Percentiles rank a stretch among this genome's conserved stretches.
These are phyloP conservation scores for Sinonovacula constricta DNA, from an alignment of 1,140 invertebrate genomes.

Conservation along the genomic window DNA sequence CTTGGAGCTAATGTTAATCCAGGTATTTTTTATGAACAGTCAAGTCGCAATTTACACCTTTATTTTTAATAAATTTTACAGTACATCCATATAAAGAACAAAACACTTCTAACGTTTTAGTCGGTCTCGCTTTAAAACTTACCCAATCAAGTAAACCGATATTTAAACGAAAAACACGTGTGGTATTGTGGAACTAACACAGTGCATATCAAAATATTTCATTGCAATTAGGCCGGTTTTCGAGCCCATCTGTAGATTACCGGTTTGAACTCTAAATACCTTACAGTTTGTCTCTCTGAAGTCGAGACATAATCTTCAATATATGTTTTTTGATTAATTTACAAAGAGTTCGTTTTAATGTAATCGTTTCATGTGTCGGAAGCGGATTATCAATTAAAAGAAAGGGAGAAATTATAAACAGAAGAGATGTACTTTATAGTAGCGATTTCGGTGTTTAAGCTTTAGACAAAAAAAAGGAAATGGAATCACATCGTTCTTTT, in stretches of 20 bases:
- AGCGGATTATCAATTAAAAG: constrained; percentile 16
- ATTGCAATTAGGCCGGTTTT: background rate
- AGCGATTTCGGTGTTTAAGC: constrained; percentile 9
- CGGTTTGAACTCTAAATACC: background rate
- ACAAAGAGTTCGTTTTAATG: background rate
- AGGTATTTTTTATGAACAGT: no score
- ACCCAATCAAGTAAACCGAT: no score
- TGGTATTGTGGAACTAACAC: no score
- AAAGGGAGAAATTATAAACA: constrained; percentile 1
- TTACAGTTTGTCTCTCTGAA: background rate
- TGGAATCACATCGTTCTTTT: constrained; percentile 9
- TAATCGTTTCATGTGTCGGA: background rate
- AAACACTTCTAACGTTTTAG: no score
- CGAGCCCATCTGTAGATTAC: background rate
- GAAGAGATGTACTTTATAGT: constrained; percentile 12
- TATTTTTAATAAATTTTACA: no score
- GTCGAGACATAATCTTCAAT: background rate
- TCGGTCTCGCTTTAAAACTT: no score
- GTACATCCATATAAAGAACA: no score
- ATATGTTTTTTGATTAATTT: background rate
- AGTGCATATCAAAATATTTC: background rate
- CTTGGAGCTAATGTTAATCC: no score
- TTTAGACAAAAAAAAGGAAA: background rate
- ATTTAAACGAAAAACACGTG: no score
- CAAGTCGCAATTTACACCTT: no score